Evolutionary conservation across 2,113 vertebrate species (phyloP), one percentile per base, ranked within the genome.

Genomic region (Pipa parva): DNA sequence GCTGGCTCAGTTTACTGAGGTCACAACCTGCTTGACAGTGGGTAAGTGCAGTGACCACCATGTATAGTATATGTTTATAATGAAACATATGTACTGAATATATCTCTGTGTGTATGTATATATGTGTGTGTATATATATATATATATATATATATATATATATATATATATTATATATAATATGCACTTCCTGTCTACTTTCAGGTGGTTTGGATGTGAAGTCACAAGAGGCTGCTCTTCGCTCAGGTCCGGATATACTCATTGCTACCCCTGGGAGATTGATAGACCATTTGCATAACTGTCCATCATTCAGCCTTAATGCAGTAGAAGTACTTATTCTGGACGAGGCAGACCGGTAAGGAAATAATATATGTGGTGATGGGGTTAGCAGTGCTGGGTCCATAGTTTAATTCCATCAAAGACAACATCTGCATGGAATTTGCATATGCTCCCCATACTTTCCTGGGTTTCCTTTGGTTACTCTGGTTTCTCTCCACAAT

Each of bases 241-340:
- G 97, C 59, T 85, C 89, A 0, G 94, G 93, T 0, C 97, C 97
- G 0, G 97, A 98, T n/a, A 72, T 99, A 58, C 88, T 99, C 67
- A 95, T 98, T 0, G 97, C 96, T 24, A 99, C 97, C 0, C 97
- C 97, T 0, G 97, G 97, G 0, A 87, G 97, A 9, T 85, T 99
- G 24, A 99, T 99, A 0, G 97, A 99, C 75, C 97, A 99, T 70
- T 88, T 99, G 13, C 97, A 99, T 82, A 99, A 99, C 79, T 97
- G 95, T 0, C 97, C 96, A 1, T 96, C 91, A 42, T 99, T 99
- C 62, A 92, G 97, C 77, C 86, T 99, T 56, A 84, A 80, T 51
- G 92, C 90, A 65, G 90, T 99, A 0, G 97, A 99, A 78, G 92
- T 99, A 80, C 90, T 99, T 57, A 94, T 99, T 74, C 80, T 99